Conservation (phyloP, 1,140 invertebrate genomes). For the Drosophila nebulosa region DNA sequence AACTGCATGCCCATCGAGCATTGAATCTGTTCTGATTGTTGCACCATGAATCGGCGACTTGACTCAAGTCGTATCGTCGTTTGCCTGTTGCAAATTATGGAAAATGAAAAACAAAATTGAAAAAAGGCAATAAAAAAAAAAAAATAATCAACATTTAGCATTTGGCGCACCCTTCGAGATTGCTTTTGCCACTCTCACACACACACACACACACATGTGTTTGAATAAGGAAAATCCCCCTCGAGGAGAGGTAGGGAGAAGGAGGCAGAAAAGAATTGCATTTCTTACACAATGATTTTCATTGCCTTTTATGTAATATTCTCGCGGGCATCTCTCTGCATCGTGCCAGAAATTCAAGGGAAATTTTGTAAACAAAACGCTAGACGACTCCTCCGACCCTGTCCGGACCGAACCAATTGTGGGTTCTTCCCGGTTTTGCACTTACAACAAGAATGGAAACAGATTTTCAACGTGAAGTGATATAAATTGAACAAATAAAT, state of each 20-base stretch:
- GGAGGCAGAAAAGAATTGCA: not conserved
- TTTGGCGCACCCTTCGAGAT: not conserved
- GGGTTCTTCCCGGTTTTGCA: not conserved
- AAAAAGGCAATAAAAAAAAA: not conserved
- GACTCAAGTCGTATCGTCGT: too few species aligned
- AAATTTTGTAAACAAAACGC: constrained; percentile 34
- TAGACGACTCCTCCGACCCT: not conserved
- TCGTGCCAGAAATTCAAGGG: constrained; percentile 28
- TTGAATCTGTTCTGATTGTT: not conserved
- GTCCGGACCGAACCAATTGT: not conserved
- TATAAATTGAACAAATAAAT: not conserved
- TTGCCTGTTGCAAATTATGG: constrained; percentile 9
- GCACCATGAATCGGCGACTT: not conserved
- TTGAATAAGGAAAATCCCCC: not conserved
- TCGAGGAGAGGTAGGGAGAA: not conserved
- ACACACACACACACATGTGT: not conserved
- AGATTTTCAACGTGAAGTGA: not conserved
- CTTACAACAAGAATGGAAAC: not conserved
- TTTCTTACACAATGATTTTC: constrained; percentile 3
- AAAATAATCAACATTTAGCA: not conserved
- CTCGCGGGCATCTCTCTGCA: constrained; percentile 7
- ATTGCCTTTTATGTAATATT: not conserved
- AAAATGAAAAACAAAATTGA: constrained; percentile 34
- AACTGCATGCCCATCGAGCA: not conserved
- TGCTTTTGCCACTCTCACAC: not conserved